Base-by-base conservation (phyloP, 1,140 invertebrate genomes). In the Campoletis sonorensis region DNA sequence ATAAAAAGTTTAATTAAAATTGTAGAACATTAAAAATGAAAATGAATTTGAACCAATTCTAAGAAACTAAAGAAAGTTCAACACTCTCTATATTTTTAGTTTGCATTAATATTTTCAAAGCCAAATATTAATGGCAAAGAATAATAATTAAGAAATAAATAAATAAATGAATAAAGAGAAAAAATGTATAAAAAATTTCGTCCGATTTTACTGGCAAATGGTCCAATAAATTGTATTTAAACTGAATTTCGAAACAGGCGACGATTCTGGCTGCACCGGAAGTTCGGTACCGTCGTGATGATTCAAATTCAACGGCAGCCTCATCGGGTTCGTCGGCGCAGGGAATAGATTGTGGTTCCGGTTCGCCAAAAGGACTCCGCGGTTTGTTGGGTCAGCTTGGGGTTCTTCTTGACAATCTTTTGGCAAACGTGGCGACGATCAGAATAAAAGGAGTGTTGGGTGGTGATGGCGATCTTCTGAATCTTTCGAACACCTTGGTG, bases 371-470 rank as follows among this genome's bases (percentile, higher is more conserved):
- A 15, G 75, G 75, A 61, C 0, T 77, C 4, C 15, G 51, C 21
- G 75, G 51, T 15, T 11, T 61, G 15, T 61, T 77, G 26, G 49
- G 13, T 10, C 51, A 77, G 37, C 33, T 77, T 21, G 75, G 26
- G 11, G 58, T 30, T 37, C 75, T 77, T 18, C 30, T 77, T n/a
- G 51, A 77, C 27, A 33, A 30, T n/a, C 27, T 77, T 37, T 77
- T 77, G 49, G 58, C 18, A 5, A 54, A 77, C 8, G 21, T 77
- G 8, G 26, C 21, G 1, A n/a, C 18, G 37, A 23, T 37, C 7
- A 21, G 15, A 37, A 23, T 18, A 26, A 27, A 26, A 16, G 51
- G 40, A 30, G 18, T 58, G 15, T 5, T 21, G 0, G 49, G 51
- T 61, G 37, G n/a, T 16, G 7, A 11, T 11, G 30, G 45, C 37